Base-by-base conservation (phyloP, 2,113 vertebrate genomes). In the Salvelinus sp. region DNA sequence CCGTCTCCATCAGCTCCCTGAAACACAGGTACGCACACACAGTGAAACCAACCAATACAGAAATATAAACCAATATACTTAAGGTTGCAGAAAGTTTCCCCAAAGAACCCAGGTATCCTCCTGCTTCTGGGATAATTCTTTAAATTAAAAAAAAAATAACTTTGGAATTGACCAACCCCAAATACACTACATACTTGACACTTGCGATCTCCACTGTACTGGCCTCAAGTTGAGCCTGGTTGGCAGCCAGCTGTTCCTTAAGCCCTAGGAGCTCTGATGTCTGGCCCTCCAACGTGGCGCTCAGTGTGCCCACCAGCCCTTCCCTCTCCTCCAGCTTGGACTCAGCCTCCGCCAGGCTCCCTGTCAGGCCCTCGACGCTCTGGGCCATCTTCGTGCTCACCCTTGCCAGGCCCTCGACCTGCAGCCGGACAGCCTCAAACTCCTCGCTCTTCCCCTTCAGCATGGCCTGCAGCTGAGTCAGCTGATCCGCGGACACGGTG, bases 401-500 rank as follows among this genome's bases (percentile, higher is more conserved):
- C 0, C 47, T 2, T 3, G 69, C 71, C 64, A 92, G 81, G 27
- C 74, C 82, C 10, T 79, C 74, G 64, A 90, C 79, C 72, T 87
- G 83, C 18, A 67, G 30, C 76, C 73, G 48, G 73, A 91, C 77
- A 0, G 16, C 84, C 27, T 89, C 84, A 1, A 90, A 74, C 71
- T 90, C 87, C 12, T 85, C 84, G 0, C 62, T 83, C 74, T 83
- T 83, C 38, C 23, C 76, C 44, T 65, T 57, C 62, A 91, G 58
- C 62, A 44, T 38, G 44, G 47, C 69, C 80, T 82, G 84, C 62
- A 92, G 76, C 28, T 79, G 78, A n/a, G 60, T 68, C 80, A 93
- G 82, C 5, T 92, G 88, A 67, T 90, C 89, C 68, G 77, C 44
- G 2, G 91, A 88, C 72, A 86, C 88, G 0, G 83, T 81, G 44